Base-by-base conservation (phyloP, 2,797 vertebrate species). In the Clarias pachynema region DNA sequence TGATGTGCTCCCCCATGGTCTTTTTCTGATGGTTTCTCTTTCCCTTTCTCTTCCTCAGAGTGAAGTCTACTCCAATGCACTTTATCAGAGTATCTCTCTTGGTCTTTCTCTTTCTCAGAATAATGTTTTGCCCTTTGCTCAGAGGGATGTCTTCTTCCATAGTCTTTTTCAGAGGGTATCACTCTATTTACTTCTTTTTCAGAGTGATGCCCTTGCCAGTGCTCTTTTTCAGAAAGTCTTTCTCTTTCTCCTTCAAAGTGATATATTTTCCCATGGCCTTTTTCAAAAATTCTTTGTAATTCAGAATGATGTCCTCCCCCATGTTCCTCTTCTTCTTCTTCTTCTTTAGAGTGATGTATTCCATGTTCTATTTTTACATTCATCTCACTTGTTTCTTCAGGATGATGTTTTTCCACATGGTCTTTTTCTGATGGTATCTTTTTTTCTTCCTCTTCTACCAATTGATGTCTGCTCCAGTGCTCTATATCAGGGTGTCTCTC, bases 341-440 rank as follows among this genome's bases (percentile, higher is more conserved):
- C 31, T 7, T 5, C 62, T 62, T 85, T 60, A 68, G 53, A 26
- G 26, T 78, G 62, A 66, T 57, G 62, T 34, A n/a, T 62, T 18
- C 72, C 29, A 63, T 84, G 29, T 49, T 29, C 40, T 40, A 49
- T 49, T 49, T 49, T 49, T 49, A 49, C 44, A 49, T 49, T 49
- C 44, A 49, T 49, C 57, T 59, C 57, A 16, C 57, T 59, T 59
- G 15, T 59, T 75, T 20, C 49, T 77, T 31, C 53, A 34, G 16
- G 57, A 26, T 77, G 22, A n/a, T 44, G 4, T 91, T 90, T 10
- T 89, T 37, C 4, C 66, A 87, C 56, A 89, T 66, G 57, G 7
- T 69, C 69, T 72, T 53, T 84, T 24, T 62, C 29, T 29, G 68
- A 83, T 3, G 12, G 37, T 20, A 5, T 75, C 20, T 60, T 29